phyloP scores from a whole-genome alignment of 2,113 vertebrate genomes.

The Chrysochloris asiatica region DNA sequence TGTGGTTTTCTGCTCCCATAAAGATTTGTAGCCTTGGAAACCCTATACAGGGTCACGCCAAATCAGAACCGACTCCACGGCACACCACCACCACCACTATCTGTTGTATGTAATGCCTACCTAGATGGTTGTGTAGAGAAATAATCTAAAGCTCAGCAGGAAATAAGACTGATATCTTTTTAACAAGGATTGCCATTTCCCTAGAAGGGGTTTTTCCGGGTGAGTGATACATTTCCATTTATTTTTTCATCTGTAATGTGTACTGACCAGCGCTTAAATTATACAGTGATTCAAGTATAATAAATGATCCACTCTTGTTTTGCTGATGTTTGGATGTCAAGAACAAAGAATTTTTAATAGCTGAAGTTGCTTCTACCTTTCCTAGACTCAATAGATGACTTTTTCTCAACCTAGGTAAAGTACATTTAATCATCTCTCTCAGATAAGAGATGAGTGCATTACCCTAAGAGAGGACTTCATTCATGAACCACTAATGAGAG shows the following conservation, averaged over 20 bases:
- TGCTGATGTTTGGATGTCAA: not conserved
- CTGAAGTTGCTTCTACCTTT: not conserved
- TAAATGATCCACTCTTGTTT: not conserved
- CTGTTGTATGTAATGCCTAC: not conserved
- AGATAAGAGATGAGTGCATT: constrained; percentile 1
- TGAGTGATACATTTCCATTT: not conserved
- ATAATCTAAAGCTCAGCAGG: not conserved
- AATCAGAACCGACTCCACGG: too few species aligned
- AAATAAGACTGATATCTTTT: not conserved
- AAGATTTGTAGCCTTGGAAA: too few species aligned
- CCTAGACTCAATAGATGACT: not conserved
- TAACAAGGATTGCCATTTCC: not conserved
- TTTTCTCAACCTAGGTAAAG: constrained; percentile 14
- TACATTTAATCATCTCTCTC: not conserved
- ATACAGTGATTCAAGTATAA: not conserved
- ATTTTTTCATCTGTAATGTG: not conserved
- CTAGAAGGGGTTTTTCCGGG: not conserved
- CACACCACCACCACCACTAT: too few species aligned
- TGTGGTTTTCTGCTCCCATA: too few species aligned
- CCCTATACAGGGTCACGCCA: too few species aligned
- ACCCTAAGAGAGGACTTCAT: not conserved
- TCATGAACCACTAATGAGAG: constrained; percentile 42
- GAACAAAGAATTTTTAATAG: constrained; percentile 5
- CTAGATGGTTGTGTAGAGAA: not conserved
- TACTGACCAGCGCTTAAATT: not conserved